phyloP scores from a whole-genome alignment of 2,797 vertebrate genomes.

The Gallinago nigripennis region DNA sequence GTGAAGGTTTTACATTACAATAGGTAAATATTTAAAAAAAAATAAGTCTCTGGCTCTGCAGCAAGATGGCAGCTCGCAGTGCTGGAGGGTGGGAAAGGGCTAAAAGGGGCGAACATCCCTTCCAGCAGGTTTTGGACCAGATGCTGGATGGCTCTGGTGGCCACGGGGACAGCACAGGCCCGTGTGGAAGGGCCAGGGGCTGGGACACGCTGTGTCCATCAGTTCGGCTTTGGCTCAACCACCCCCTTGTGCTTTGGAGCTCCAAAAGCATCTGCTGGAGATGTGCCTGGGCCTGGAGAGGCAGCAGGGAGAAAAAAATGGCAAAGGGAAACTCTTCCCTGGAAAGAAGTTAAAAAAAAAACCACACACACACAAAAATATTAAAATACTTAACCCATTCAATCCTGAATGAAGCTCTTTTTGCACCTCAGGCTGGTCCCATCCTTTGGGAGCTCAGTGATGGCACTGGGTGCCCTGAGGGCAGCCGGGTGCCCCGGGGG shows the following conservation, averaged over 20 bases:
- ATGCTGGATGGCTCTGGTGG: fast-evolving
- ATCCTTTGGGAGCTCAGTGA: background rate
- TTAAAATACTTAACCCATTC: background rate
- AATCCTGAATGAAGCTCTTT: background rate
- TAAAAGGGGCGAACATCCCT: background rate
- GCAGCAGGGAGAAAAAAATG: background rate
- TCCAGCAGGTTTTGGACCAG: background rate
- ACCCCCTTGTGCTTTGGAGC: constrained; percentile 28
- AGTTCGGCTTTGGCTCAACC: constrained; percentile 25
- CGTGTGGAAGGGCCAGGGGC: background rate
- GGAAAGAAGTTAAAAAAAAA: background rate
- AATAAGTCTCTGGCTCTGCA: background rate
- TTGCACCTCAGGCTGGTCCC: background rate
- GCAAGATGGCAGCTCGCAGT: fast-evolving
- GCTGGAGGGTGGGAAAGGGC: background rate
- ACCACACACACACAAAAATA: too few relatives aligned
- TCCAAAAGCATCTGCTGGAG: constrained; percentile 66
- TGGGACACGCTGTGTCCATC: background rate
- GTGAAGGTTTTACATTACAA: background rate
- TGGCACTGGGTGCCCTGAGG: background rate
- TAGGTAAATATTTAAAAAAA: background rate
- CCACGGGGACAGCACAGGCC: background rate
- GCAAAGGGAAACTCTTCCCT: background rate
- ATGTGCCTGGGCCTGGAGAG: constrained; percentile 59
- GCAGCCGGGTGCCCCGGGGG: background rate